A percentile compares a stretch with the other conserved stretches of the same genome.
Evolutionary conservation across 1,140 invertebrate genomes (phyloP).

Genomic region (Gonioctena quinquepunctata): DNA sequence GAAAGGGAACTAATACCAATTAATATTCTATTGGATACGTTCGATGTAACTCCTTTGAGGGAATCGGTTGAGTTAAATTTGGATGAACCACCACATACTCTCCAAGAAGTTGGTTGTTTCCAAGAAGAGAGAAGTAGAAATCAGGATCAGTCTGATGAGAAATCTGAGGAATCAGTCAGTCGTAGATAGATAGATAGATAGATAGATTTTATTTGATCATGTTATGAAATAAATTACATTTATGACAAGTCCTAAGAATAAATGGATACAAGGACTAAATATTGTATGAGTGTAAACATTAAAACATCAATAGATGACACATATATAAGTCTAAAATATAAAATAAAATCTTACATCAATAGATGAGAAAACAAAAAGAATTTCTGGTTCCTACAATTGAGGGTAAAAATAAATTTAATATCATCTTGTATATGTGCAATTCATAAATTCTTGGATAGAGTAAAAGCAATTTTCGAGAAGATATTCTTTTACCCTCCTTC

Average conservation of each 20-base stretch:
- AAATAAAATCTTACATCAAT: not conserved
- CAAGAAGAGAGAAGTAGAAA: too few species aligned
- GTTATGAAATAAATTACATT: not conserved
- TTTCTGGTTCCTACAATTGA: not conserved
- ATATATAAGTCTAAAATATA: not conserved
- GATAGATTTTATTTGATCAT: not conserved
- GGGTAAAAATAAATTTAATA: not conserved
- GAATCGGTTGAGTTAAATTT: too few species aligned
- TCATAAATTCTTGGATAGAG: not conserved
- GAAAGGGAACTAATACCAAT: too few species aligned
- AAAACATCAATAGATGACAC: not conserved
- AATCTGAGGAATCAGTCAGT: too few species aligned
- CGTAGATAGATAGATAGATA: not conserved
- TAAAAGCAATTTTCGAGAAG: not conserved
- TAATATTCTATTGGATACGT: too few species aligned
- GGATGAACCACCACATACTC: too few species aligned
- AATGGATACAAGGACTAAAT: not conserved
- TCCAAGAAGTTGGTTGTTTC: too few species aligned
- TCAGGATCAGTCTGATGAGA: too few species aligned
- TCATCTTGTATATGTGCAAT: not conserved
- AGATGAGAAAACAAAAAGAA: not conserved
- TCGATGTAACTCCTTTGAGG: too few species aligned
- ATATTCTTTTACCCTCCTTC: not conserved
- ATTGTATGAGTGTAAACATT: not conserved
- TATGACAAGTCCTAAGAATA: not conserved